These are phyloP conservation scores for Amphibalanus amphitrite DNA, from an alignment of 1,140 invertebrate species.

Conservation along the genomic window DNA sequence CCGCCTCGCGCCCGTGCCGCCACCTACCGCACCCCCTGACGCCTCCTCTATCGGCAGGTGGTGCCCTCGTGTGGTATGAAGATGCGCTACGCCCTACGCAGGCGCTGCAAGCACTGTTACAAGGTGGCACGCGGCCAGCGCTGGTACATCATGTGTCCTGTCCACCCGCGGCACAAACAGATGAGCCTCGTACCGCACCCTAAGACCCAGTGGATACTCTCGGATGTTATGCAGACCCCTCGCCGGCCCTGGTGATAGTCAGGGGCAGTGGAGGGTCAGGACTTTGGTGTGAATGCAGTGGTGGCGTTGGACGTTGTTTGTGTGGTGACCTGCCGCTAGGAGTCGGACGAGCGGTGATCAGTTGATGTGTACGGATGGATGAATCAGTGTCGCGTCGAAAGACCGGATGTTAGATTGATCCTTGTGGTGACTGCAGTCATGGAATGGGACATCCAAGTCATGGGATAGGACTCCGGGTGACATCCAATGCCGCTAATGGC, in stretches of 20 bases:
- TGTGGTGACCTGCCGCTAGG: not conserved
- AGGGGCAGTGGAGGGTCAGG: too few species aligned
- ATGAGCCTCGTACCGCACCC: not conserved
- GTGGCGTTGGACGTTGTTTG: not conserved
- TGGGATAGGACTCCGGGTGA: too few species aligned
- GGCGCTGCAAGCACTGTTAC: conserved; percentile 2
- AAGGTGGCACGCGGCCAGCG: not conserved
- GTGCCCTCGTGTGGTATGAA: not conserved
- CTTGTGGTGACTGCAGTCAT: too few species aligned
- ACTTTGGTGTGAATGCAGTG: not conserved
- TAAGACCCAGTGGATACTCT: not conserved
- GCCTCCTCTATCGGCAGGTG: not conserved
- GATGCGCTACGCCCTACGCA: not conserved
- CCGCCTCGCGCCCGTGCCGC: too few species aligned
- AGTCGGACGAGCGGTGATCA: too few species aligned
- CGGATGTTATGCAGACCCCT: not conserved
- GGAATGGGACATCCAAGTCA: too few species aligned
- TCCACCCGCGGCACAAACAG: not conserved
- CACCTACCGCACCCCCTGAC: too few species aligned
- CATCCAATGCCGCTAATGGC: too few species aligned
- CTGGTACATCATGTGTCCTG: not conserved
- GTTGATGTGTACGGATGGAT: too few species aligned
- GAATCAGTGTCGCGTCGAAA: too few species aligned
- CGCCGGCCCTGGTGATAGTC: conserved; percentile 4
- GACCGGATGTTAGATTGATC: too few species aligned